Conservation (phyloP, 2,797 vertebrate species). For the Silurus aristotelis region DNA sequence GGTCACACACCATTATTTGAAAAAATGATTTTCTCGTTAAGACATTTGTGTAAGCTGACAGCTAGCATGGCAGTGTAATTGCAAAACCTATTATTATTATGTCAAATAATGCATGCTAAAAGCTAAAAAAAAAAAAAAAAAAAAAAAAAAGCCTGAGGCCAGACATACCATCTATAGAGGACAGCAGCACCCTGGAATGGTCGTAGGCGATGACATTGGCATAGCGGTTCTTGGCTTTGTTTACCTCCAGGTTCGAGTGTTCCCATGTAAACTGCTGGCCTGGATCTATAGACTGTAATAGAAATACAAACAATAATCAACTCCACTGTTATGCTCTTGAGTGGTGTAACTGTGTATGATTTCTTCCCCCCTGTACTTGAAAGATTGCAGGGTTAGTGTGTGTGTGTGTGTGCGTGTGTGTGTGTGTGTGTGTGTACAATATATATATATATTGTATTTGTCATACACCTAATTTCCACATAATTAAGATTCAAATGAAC, state of each 20-base stretch:
- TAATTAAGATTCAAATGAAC: neutral
- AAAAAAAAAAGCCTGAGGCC: neutral
- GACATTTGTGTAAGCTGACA: neutral
- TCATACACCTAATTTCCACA: neutral
- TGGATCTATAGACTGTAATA: constrained; percentile 90
- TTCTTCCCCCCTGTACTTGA: neutral
- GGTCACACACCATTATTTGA: neutral
- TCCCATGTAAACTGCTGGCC: constrained; percentile 99
- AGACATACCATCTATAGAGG: constrained; percentile 91
- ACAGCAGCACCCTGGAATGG: constrained; percentile 93
- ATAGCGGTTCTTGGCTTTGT: constrained; percentile 99
- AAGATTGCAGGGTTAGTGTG: neutral
- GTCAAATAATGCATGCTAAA: neutral
- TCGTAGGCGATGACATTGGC: constrained; percentile 99
- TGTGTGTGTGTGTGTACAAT: no score
- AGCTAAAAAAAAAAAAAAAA: neutral
- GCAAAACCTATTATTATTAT: neutral
- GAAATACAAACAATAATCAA: constrained; percentile 9
- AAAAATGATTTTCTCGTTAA: neutral
- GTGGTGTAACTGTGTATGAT: neutral
- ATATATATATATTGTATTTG: no score
- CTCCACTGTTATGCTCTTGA: constrained; percentile 3
- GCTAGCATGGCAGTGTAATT: neutral
- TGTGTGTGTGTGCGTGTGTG: no score
- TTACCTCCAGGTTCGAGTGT: constrained; percentile 98